Base-by-base conservation (phyloP, 2,888 invertebrate species). In the Galeruca laticollis region DNA sequence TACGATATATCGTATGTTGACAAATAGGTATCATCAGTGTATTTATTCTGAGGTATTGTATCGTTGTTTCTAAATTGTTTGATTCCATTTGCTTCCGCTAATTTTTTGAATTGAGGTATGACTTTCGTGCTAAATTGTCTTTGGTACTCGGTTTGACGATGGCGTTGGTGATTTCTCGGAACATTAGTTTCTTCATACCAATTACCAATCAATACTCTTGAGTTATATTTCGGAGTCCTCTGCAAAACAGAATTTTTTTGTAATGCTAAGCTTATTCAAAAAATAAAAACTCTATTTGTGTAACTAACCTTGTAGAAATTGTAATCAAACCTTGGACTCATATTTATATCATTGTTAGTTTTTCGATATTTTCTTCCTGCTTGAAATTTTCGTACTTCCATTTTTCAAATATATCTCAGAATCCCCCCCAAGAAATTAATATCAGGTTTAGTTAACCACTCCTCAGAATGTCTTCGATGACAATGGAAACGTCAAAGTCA, bases 121-220 rank as follows among this genome's bases (percentile, higher is more conserved):
- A 26, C 13, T 26, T 52, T 52, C 6, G n/a, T 26, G 26, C 26
- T 26, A 21, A 52, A 52, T 15, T 52, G 26, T 26, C 52, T 21
- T n/a, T 52, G 52, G n/a, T 52, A 52, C n/a, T 52, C 52, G 11
- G 52, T 52, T 52, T 52, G 26, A n/a, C n/a, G 10, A 13, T 52
- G 52, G 13, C 11, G 21, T n/a, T 52, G 3, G 52, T 13, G 10
- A n/a, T 26, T 52, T 5, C 11, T 11, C 4, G 6, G 11, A 5
- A 11, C 11, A 5, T 26, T 26, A 1, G 26, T 13, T 21, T 52
- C 52, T 52, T 52, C 52, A 10, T 52, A 52, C 52, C 52, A 52
- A 21, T 52, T 52, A 5, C 52, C 52, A 26, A 52, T 52, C 26
- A 52, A 21, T 11, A 52, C 52, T 26, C 52, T 52, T 26, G 26